Evolutionary conservation across 2,113 vertebrate genomes (phyloP).

Genomic region (Vombatus ursinus): DNA sequence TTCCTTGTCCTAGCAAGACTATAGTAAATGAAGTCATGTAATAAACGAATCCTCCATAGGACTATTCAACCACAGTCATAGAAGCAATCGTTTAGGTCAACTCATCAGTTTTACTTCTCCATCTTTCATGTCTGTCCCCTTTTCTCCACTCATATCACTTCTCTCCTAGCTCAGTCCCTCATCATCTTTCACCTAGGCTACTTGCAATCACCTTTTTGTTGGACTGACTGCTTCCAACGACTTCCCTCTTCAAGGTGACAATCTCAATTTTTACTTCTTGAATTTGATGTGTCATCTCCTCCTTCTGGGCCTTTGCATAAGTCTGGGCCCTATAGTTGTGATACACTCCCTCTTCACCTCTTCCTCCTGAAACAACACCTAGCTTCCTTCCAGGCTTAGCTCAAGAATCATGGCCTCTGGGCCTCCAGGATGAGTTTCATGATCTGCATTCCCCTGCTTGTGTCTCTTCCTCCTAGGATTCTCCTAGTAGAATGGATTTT

Average conservation of each 20-base stretch:
- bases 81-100: neutral
- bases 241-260: neutral
- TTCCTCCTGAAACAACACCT: neutral
- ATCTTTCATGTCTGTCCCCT: neutral
- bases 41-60: neutral
- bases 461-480: neutral
- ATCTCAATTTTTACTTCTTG: neutral
- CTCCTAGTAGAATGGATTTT: neutral
- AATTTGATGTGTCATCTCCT: neutral
- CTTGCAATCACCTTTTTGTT: neutral
- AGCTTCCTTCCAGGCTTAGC: neutral
- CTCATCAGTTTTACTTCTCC: neutral
- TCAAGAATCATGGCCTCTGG: neutral
- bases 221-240: neutral
- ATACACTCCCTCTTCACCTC: neutral
- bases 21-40: neutral
- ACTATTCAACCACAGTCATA: neutral
- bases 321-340: neutral
- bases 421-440: neutral
- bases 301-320: neutral
- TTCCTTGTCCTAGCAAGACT: neutral
- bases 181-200: neutral
- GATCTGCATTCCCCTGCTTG: neutral
- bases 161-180: neutral
- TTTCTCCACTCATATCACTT: neutral